Evolutionary conservation across 2,797 vertebrate species (phyloP), one percentile per base, ranked within the genome.

Genomic region (Pseudochromis fuscus): DNA sequence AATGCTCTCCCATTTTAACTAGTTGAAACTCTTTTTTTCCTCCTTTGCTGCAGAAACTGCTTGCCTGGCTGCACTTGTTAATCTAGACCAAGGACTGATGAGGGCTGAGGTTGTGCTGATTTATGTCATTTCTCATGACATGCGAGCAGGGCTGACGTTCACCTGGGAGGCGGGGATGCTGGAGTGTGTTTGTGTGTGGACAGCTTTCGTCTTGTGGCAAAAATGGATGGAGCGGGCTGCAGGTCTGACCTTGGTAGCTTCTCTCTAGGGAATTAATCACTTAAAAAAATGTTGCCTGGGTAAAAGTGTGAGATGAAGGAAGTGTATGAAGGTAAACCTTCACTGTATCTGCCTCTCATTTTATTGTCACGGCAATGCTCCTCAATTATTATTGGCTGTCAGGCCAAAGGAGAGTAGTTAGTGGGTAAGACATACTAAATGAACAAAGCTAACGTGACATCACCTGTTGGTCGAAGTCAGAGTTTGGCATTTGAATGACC

Each of bases 211-310:
- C 16, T 53, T 40, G 9, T 35, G 52, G 50, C 25, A 63, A 25
- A 58, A 75, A 73, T 75, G 61, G 61, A 82, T 69, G 50, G 23
- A 37, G 70, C 18, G 12, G 31, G 40, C 21, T 15, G 64, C 21
- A 45, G 52, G 38, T 56, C 24, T 88, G 85, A 90, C 87, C 88
- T 89, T 87, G 88, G 57, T 51, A 38, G 58, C 58, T 62, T n/a
- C n/a, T 77, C 58, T 40, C 28, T n/a, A 3, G 67, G 63, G 73
- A 72, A 60, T 75, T 40, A 59, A 35, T 55, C 50, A 35, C 51
- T 53, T 27, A 23, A 52, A 30, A 27, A 18, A 31, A 42, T 25
- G 13, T n/a, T 21, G 31, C 3, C 12, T 27, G 19, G 7, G 16
- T 21, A 44, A 24, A 23, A 35, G 27, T 35, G 75, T 21, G 57